phyloP scores from a whole-genome alignment of 2,888 invertebrate genomes.

The Syrphus vitripennis region DNA sequence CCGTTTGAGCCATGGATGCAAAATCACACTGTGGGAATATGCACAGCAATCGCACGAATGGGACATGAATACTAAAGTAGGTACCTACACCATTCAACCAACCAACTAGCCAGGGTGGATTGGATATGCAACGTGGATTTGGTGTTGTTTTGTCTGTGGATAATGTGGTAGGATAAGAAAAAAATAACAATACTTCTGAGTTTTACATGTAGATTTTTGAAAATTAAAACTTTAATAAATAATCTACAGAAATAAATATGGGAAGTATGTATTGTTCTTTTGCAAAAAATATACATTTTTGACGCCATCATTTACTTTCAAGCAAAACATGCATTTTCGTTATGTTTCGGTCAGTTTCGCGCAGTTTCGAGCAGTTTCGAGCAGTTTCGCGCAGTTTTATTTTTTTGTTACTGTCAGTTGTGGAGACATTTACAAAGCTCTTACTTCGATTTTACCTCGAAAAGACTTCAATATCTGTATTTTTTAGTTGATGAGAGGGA shows the following conservation, averaged over 20 bases:
- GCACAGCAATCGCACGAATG: slow-evolving; percentile 68
- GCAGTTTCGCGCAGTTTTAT: not conserved
- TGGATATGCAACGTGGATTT: slow-evolving; percentile 32
- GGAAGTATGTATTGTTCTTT: too few species aligned
- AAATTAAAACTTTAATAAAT: not conserved
- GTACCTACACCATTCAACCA: slow-evolving; percentile 24
- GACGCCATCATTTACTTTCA: too few species aligned
- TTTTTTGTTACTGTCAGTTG: not conserved
- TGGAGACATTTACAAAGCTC: not conserved
- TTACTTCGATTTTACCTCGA: too few species aligned
- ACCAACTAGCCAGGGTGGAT: slow-evolving; percentile 28
- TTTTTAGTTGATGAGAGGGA: too few species aligned
- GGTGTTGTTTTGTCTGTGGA: slow-evolving; percentile 60
- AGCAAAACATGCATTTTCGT: not conserved
- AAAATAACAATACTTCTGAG: not conserved
- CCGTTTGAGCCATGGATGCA: slow-evolving; percentile 16
- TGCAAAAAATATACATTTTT: too few species aligned
- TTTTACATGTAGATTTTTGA: slow-evolving; percentile 6
- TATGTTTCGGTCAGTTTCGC: not conserved
- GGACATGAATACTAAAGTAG: slow-evolving; percentile 70
- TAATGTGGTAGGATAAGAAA: slow-evolving; percentile 62
- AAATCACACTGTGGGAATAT: slow-evolving; percentile 69
- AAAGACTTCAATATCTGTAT: too few species aligned
- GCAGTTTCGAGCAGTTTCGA: not conserved
- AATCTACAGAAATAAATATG: too few species aligned